Conservation (phyloP, 2,113 vertebrate species). For the Carassius gibelio region DNA sequence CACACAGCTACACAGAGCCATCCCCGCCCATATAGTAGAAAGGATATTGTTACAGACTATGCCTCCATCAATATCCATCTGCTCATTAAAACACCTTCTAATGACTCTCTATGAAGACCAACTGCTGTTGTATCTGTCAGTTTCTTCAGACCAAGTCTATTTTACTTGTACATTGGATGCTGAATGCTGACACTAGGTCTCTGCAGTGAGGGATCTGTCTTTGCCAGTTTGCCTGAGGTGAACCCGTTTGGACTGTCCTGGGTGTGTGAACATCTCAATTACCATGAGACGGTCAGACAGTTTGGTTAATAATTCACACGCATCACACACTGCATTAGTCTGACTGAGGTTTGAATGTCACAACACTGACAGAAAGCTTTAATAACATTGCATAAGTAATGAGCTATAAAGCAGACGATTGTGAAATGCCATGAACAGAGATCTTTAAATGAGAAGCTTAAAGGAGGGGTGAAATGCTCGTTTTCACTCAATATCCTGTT, state of each 20-base stretch:
- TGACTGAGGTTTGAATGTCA: slow-evolving; percentile 20
- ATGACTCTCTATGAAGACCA: slow-evolving; percentile 30
- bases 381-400: slow-evolving; percentile 25
- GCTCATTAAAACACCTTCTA: slow-evolving; percentile 38
- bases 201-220: neutral
- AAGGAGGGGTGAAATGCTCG: too few species aligned
- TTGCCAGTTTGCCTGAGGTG: slow-evolving; percentile 11
- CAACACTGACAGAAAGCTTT: slow-evolving; percentile 22
- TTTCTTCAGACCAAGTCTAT: neutral
- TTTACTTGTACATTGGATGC: neutral
- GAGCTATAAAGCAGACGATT: slow-evolving; percentile 12
- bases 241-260: slow-evolving; percentile 18
- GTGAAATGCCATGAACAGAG: neutral
- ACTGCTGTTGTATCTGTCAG: neutral
- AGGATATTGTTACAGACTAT: neutral
- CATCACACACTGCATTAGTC: neutral
- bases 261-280: slow-evolving; percentile 24
- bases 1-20: neutral
- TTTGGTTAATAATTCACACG: slow-evolving; percentile 17
- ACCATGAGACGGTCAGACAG: neutral
- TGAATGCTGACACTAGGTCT: neutral
- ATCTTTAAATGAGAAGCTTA: neutral
- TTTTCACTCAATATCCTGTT: too few species aligned
- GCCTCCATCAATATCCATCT: slow-evolving; percentile 36
- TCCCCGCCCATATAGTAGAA: neutral